Conservation (phyloP, 2,113 vertebrate genomes). For the Eudyptes chrysolophus region DNA sequence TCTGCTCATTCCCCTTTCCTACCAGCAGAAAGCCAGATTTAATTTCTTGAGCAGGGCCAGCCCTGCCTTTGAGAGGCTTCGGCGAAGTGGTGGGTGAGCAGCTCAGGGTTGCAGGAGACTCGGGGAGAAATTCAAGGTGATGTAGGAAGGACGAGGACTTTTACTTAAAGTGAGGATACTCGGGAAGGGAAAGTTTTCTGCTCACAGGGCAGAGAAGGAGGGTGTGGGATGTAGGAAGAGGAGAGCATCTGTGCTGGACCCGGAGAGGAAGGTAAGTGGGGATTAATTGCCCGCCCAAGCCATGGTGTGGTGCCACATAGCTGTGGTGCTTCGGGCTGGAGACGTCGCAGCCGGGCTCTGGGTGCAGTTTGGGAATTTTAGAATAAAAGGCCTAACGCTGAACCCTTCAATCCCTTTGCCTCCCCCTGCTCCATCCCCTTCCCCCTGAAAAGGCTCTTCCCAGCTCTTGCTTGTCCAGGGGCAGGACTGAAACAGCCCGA, state of each 20-base stretch:
- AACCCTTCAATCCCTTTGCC: not conserved
- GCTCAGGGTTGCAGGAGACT: not conserved
- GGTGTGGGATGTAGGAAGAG: not conserved
- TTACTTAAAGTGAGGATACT: not conserved
- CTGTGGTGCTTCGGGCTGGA: not conserved
- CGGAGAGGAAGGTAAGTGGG: not conserved
- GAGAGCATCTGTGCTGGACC: not conserved
- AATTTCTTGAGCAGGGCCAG: not conserved
- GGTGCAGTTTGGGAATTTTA: not conserved
- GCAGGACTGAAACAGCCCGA: not conserved
- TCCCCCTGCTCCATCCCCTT: not conserved
- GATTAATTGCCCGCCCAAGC: not conserved
- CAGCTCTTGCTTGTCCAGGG: rapidly evolving
- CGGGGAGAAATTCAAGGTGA: not conserved
- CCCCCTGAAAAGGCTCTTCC: not conserved
- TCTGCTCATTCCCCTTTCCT: not conserved
- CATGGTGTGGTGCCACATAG: rapidly evolving
- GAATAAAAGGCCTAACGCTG: not conserved
- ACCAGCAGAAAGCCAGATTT: not conserved
- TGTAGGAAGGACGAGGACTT: rapidly evolving
- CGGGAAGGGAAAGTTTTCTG: not conserved
- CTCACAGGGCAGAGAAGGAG: not conserved
- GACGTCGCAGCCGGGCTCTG: rapidly evolving
- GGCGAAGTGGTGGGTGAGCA: rapidly evolving
- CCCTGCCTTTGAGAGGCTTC: not conserved